These are phyloP conservation scores for Drosophila formosana DNA, from an alignment of 2,888 invertebrate species.

Conservation along the genomic window DNA sequence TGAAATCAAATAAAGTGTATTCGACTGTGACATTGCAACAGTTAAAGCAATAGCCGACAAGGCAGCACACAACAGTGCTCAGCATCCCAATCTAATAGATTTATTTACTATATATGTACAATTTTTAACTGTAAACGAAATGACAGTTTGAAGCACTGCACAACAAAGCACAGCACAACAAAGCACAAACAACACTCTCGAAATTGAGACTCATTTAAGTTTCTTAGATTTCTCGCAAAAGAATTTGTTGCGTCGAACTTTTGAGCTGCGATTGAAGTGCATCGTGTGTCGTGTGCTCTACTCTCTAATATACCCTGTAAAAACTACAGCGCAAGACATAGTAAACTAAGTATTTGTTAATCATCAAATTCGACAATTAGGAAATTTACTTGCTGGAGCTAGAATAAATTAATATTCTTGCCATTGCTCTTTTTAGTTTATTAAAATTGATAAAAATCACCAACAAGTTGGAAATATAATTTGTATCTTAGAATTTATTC, in stretches of 20 bases:
- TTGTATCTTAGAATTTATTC: too few species aligned
- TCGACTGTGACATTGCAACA: conserved; percentile 61
- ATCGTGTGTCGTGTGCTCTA: conserved; percentile 41
- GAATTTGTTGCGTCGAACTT: conserved; percentile 52
- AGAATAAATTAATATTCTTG: too few species aligned
- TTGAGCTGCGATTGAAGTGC: conserved; percentile 54
- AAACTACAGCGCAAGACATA: not conserved
- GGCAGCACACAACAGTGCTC: conserved; percentile 7
- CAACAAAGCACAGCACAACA: conserved; percentile 10
- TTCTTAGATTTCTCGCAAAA: conserved; percentile 46
- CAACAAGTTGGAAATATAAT: too few species aligned
- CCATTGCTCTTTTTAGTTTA: too few species aligned
- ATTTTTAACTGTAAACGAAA: conserved; percentile 62
- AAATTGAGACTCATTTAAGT: conserved; percentile 75
- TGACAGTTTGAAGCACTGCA: conserved; percentile 48
- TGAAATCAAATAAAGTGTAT: conserved; percentile 72
- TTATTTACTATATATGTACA: conserved; percentile 53
- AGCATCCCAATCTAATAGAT: conserved; percentile 64
- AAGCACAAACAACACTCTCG: conserved; percentile 38
- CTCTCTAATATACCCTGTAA: conserved; percentile 10
- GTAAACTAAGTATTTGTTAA: too few species aligned
- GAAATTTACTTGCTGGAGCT: too few species aligned
- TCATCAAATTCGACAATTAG: too few species aligned
- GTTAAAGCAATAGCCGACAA: conserved; percentile 20
- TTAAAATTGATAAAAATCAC: too few species aligned